Percentiles rank a stretch among this genome's conserved stretches.
Conservation (phyloP, 2,113 vertebrate genomes). For the Pseudonaja textilis region DNA sequence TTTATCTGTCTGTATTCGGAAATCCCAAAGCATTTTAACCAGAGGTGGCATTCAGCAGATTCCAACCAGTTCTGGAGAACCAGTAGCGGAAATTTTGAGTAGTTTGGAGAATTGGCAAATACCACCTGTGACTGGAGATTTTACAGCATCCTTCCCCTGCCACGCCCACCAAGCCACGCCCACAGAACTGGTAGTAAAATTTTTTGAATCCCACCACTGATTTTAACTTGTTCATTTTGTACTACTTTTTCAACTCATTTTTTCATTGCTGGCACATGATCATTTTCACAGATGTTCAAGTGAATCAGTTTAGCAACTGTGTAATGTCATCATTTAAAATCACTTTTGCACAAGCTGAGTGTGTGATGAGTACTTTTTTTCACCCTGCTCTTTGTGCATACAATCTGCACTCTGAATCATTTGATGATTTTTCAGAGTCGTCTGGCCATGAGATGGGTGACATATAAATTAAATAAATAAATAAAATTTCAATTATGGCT, state of each 20-base stretch:
- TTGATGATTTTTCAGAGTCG: background rate
- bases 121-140: no score
- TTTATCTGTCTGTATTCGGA: background rate
- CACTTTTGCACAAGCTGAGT: background rate
- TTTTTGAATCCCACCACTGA: no score
- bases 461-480: background rate
- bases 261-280: background rate
- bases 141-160: no score
- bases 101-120: no score
- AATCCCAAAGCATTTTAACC: background rate
- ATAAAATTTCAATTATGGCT: background rate
- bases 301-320: background rate
- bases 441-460: background rate
- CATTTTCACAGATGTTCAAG: background rate
- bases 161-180: no score
- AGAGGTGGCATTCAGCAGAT: no score
- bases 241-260: background rate
- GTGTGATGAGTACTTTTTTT: background rate
- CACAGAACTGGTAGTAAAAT: no score
- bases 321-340: background rate
- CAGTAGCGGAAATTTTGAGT: no score
- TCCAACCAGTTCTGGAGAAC: no score
- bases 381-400: background rate
- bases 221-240: background rate
- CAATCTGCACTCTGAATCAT: background rate